phyloP scores from a whole-genome alignment of 2,113 vertebrate species.

The Climacteris rufus region DNA sequence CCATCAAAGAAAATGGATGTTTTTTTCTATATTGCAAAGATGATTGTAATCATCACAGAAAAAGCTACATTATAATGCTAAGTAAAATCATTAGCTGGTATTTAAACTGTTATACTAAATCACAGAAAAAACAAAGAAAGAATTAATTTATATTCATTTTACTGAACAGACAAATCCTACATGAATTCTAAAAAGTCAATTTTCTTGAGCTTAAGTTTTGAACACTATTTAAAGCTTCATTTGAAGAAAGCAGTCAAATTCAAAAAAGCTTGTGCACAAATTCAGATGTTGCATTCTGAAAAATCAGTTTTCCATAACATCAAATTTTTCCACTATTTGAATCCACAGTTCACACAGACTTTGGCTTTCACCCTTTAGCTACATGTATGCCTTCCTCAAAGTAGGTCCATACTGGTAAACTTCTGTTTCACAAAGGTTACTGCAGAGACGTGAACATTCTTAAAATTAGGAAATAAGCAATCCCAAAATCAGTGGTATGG shows the following conservation, averaged over 20 bases:
- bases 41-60: neutral
- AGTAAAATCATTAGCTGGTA: neutral
- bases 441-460: neutral
- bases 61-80: neutral
- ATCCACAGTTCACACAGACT: neutral
- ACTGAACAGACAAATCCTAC: neutral
- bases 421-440: neutral
- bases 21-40: neutral
- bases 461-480: neutral
- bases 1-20: neutral
- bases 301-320: neutral
- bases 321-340: neutral
- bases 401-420: neutral
- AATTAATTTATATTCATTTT: slow-evolving; percentile 16
- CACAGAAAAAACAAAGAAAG: slow-evolving; percentile 7
- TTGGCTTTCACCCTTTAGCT: neutral
- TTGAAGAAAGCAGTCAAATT: neutral
- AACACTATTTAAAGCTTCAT: neutral
- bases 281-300: slow-evolving; percentile 1
- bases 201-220: neutral
- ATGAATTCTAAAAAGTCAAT: neutral
- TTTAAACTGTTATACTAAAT: neutral
- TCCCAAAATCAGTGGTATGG: neutral
- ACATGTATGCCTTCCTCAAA: neutral
- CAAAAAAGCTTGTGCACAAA: neutral